Percentiles rank a stretch among this genome's conserved stretches.
Conservation (phyloP, 2,797 vertebrate genomes). For the Columba guinea region DNA sequence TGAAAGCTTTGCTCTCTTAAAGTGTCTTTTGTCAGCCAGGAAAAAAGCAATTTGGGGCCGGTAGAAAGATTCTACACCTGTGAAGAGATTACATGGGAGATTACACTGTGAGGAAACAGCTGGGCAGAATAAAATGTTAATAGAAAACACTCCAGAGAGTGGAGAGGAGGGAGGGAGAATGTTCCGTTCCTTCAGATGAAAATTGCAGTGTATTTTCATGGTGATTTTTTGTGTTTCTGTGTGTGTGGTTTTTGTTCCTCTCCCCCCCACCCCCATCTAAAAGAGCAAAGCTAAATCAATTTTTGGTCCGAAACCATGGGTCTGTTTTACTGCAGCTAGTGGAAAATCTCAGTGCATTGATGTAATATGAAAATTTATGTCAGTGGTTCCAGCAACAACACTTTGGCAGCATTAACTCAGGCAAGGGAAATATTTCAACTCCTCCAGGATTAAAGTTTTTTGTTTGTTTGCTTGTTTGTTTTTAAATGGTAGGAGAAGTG, state of each 20-base stretch:
- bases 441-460: neutral
- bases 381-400: neutral
- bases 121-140: neutral
- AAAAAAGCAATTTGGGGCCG: constrained; percentile 9
- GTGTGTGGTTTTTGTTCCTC: neutral
- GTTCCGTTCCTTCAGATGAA: neutral
- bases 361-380: constrained; percentile 19
- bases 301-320: neutral
- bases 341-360: neutral
- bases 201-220: neutral
- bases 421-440: neutral
- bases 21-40: constrained; percentile 7
- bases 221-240: neutral
- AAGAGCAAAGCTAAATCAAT: neutral
- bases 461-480: no score
- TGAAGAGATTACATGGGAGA: constrained; percentile 29
- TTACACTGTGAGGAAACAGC: constrained; percentile 11
- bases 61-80: constrained; percentile 17
- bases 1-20: constrained; percentile 12
- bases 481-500: neutral
- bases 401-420: neutral
- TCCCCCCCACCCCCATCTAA: neutral
- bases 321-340: neutral
- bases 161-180: neutral
- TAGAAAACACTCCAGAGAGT: neutral